phyloP scores from a whole-genome alignment of 2,888 invertebrate species.

The Parasteatoda lunata region DNA sequence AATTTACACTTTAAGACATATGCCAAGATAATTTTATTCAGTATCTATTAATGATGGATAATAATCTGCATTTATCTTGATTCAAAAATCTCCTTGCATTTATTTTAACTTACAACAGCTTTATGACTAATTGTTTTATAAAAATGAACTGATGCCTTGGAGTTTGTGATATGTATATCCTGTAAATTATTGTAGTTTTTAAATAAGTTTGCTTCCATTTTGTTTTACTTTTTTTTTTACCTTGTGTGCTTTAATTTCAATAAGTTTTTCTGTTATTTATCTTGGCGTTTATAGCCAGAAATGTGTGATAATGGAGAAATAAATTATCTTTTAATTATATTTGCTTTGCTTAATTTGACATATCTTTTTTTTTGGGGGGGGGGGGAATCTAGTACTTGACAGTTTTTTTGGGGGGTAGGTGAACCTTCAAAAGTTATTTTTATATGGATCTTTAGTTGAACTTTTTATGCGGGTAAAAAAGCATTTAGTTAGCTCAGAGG shows the following conservation, averaged over 20 bases:
- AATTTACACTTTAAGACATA: no score
- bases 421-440: background rate
- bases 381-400: background rate
- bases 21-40: no score
- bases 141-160: constrained; percentile 47
- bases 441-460: no score
- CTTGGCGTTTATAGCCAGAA: constrained; percentile 45
- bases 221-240: constrained; percentile 59
- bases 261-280: constrained; percentile 63
- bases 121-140: background rate
- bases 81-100: no score
- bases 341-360: background rate
- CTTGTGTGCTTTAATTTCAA: constrained; percentile 50
- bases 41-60: no score
- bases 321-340: constrained; percentile 62
- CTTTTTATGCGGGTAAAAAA: no score
- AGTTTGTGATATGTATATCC: constrained; percentile 68
- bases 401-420: background rate
- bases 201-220: constrained; percentile 63
- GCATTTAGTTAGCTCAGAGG: no score
- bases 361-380: background rate
- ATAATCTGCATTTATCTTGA: no score
- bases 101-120: no score
- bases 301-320: constrained; percentile 66
- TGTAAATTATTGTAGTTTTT: constrained; percentile 55